Conservation (phyloP, 1,140 invertebrate genomes). For the Drosophila sulfurigaster region DNA sequence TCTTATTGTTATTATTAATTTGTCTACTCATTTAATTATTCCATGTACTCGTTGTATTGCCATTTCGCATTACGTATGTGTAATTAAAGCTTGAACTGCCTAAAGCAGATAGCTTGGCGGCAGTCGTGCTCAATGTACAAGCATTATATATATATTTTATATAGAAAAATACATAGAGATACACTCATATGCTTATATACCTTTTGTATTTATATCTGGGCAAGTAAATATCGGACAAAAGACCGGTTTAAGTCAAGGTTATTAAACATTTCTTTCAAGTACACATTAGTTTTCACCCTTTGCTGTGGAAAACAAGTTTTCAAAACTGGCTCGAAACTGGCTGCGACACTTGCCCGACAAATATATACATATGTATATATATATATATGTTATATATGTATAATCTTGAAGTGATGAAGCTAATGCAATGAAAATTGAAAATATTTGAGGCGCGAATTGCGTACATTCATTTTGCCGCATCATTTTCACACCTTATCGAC, state of each 20-base stretch:
- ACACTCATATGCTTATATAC: too few relatives aligned
- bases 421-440: neutral
- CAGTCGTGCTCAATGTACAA: slow-evolving; percentile 6
- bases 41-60: neutral
- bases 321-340: slow-evolving; percentile 65
- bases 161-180: too few relatives aligned
- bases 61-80: neutral
- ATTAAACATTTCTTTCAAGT: slow-evolving; percentile 74
- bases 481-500: slow-evolving; percentile 49
- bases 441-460: slow-evolving; percentile 6
- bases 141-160: slow-evolving; percentile 25
- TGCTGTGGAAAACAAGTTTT: slow-evolving; percentile 71
- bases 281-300: slow-evolving; percentile 74
- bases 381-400: neutral
- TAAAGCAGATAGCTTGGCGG: slow-evolving; percentile 1
- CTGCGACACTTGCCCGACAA: slow-evolving; percentile 31
- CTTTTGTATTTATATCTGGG: neutral
- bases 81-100: slow-evolving; percentile 5
- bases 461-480: slow-evolving; percentile 14
- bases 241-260: slow-evolving; percentile 66
- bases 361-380: too few relatives aligned
- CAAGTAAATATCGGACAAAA: slow-evolving; percentile 20
- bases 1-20: neutral
- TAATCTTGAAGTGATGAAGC: neutral
- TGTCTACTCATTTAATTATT: neutral